Evolutionary conservation across 2,888 invertebrate species (phyloP), one percentile per base, ranked within the genome.

Genomic region (Meteorus cinctellus): DNA sequence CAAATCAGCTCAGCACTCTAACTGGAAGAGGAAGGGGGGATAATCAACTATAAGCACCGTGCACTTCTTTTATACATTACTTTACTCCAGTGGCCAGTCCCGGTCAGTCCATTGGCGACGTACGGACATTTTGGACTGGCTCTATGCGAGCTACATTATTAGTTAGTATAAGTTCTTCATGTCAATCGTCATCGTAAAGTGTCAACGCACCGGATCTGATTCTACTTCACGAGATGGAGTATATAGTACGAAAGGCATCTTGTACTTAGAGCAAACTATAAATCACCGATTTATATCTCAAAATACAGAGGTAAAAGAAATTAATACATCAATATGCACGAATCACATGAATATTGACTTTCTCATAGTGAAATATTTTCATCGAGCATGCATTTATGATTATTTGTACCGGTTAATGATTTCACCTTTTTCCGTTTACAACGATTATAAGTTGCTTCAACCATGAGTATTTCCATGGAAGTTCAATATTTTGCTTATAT

Each of bases 1-100:
- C 34, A 68, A 74, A 72, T 75, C 68, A 68, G 72, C 77, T 34
- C 31, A 67, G 67, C 70, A 41, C 24, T 24, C 24, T 55, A 45
- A 31, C 51, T 41, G n/a, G 19, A 59, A 34, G 14, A 36, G 27
- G 63, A 45, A 41, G 16, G 34, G 62, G 41, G 6, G 48, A 19
- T 14, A 27, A 45, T 48, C 12, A 36, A 62, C 34, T 48, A 70
- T 74, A 41, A 45, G 48, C 60, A 68, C 48, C 8, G 29, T 19
- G 27, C 24, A 31, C n/a, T 55, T 34, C 48, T 62, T 60, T 36
- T 31, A 19, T 60, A 24, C 59, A 67, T 31, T 27, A 31, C 63
- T 8, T 24, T 69, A 71, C 66, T 27, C 41, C 10, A 4, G 41
- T 27, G 66, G 41, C 70, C 72, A 72, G 72, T 34, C 24, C 24